Percentiles rank a stretch among this genome's conserved stretches.
These are phyloP conservation scores for Cetonia aurata DNA, from an alignment of 2,888 invertebrate species.

Conservation along the genomic window DNA sequence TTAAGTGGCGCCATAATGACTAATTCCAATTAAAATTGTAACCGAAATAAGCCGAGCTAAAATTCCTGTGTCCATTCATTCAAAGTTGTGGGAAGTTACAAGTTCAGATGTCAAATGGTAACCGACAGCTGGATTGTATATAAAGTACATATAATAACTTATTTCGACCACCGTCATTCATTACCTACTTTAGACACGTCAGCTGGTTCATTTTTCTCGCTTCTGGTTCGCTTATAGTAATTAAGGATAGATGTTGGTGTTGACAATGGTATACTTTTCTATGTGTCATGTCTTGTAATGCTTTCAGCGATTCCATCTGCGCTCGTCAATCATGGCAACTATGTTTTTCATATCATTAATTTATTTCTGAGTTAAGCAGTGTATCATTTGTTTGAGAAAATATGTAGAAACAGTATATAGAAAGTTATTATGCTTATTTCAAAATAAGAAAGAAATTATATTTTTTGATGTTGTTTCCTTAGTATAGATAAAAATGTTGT, in stretches of 20 bases:
- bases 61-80: constrained; percentile 22
- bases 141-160: background rate
- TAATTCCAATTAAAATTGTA: constrained; percentile 12
- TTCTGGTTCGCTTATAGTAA: constrained; percentile 5
- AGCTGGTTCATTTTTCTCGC: constrained; percentile 17
- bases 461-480: too few species aligned
- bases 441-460: too few species aligned
- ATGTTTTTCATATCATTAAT: too few species aligned
- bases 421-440: too few species aligned
- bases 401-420: too few species aligned
- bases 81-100: constrained; percentile 9
- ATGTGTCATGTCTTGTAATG: too few species aligned
- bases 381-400: too few species aligned
- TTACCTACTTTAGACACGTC: constrained; percentile 14
- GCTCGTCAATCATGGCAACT: too few species aligned
- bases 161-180: constrained; percentile 13
- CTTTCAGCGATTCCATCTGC: too few species aligned
- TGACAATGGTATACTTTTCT: background rate
- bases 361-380: too few species aligned
- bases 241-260: constrained; percentile 2
- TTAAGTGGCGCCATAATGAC: constrained; percentile 21
- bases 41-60: background rate
- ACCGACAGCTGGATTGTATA: constrained; percentile 19
- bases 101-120: constrained; percentile 29
- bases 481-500: too few species aligned